Conservation (phyloP, 2,888 invertebrate species). For the Lypha dubia region DNA sequence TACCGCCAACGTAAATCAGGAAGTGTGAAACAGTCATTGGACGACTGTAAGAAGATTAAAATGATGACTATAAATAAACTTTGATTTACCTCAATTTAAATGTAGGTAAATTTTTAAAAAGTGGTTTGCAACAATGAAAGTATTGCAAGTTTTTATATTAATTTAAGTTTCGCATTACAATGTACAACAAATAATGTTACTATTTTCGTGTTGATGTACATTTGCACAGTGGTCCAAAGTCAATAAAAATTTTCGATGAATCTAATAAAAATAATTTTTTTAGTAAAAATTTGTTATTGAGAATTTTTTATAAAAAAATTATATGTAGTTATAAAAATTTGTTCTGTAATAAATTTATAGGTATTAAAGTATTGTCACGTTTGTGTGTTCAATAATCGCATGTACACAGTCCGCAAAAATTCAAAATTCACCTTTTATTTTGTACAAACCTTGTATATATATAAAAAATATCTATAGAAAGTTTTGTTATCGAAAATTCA, state of each 20-base stretch:
- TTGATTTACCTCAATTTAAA: slow-evolving; percentile 12
- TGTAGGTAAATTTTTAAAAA: background rate
- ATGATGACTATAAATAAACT: background rate
- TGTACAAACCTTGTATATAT: no score
- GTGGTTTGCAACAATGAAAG: slow-evolving; percentile 9
- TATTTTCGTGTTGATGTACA: background rate
- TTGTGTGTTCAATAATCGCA: no score
- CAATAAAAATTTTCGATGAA: no score
- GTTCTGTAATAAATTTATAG: no score
- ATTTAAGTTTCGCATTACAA: background rate
- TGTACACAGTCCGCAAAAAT: no score
- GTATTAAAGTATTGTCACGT: no score
- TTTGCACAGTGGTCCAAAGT: background rate
- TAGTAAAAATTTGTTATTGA: background rate
- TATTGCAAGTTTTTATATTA: background rate
- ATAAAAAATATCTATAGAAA: no score
- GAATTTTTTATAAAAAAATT: background rate
- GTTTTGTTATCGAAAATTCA: no score
- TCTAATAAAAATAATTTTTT: background rate
- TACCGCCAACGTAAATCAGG: slow-evolving; percentile 5
- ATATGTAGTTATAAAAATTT: no score
- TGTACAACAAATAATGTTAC: background rate
- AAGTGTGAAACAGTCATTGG: slow-evolving; percentile 26
- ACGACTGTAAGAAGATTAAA: background rate
- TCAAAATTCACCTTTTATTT: no score